Evolutionary conservation across 2,797 vertebrate species (phyloP), one percentile per base, ranked within the genome.

Genomic region (Calcarius lapponicus): DNA sequence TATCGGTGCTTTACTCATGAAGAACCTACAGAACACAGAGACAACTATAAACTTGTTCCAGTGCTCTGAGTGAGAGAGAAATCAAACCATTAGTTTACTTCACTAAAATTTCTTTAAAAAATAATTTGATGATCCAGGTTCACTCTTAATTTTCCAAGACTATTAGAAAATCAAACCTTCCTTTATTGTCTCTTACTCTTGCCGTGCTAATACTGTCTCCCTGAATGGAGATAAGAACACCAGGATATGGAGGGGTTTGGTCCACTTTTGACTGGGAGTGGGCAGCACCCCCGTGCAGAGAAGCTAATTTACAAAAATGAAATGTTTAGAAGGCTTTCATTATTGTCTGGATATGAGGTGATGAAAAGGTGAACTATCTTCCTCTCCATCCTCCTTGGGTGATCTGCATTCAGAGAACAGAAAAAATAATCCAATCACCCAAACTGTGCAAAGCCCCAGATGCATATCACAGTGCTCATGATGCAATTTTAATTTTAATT

Each of bases 1-100:
- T 97, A 79, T 94, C 92, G 32, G 98, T 81, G 25, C 94, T 92
- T 80, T 97, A 98, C 32, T 97, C 96, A 7, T 54, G 79, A 80
- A 98, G 97, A 83, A 98, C 97, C 98, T 98, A 95, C 50, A 80
- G 92, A 86, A 91, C 34, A 79, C 10, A 83, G 17, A 86, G 64
- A 40, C 5, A 65, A 32, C 65, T 43, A 7, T 80, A 92, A 58
- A 58, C 25, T 66, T 22, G 60, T 48, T 56, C 17, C 28, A 47
- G 25, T 38, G 17, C 19, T 66, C 47, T 56, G 15, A 22, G 32
- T 43, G 21, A 58, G 24, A 45, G 90, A 58, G 31, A 90, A 65
- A 7, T 24, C 54, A 78, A 86, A 32, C 7, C n/a, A 38, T 29
- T 48, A 6, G 0, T 48, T 82, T 43, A 32, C 14, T 19, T 60